Base-by-base conservation (phyloP, 2,888 invertebrate genomes). In the Corbicula japonica region DNA sequence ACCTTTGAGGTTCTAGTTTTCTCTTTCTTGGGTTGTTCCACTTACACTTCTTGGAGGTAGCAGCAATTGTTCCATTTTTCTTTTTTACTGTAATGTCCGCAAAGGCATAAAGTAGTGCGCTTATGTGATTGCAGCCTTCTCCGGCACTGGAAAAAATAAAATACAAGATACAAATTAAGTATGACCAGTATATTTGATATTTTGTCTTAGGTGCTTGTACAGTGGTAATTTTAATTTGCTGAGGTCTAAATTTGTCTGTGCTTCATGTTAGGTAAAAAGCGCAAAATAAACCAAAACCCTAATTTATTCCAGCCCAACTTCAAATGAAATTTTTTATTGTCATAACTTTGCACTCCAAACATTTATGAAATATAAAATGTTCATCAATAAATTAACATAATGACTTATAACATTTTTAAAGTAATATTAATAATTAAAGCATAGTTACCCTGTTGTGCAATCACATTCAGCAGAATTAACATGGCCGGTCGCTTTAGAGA, bases 401-500 rank as follows among this genome's bases (percentile, higher is more conserved):
- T 15, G 52, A 26, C 15, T 4, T 6, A 12, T 4, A 5, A 26
- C 10, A 52, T 2, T 5, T 4, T 3, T 23, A 23, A 52, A 26
- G 52, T 8, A 5, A 26, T 12, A 4, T 26, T 8, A 12, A 12
- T 6, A 26, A 26, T n/a, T 26, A 52, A 10, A 52, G 2, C 28
- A 10, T 52, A 52, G 4, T 52, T 62, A 62, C 62, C 62, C 62
- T 15, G 62, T 44, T 32, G 62, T 38, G 44, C 62, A 62, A 26
- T 18, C 44, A 21, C 62, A 62, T 26, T 38, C 44, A n/a, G 62
- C 62, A n/a, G 44, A 8, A 62, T 62, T 26, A 28, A 62, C 44
- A 4, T 34, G 34, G 2, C 62, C 44, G 6, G 62, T 62, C 10
- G 10, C 12, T 23, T 62, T 62, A 18, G 62, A 62, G 4, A 62